These are phyloP conservation scores for Phrynocephalus forsythii DNA, from an alignment of 2,797 vertebrate species.

Conservation along the genomic window DNA sequence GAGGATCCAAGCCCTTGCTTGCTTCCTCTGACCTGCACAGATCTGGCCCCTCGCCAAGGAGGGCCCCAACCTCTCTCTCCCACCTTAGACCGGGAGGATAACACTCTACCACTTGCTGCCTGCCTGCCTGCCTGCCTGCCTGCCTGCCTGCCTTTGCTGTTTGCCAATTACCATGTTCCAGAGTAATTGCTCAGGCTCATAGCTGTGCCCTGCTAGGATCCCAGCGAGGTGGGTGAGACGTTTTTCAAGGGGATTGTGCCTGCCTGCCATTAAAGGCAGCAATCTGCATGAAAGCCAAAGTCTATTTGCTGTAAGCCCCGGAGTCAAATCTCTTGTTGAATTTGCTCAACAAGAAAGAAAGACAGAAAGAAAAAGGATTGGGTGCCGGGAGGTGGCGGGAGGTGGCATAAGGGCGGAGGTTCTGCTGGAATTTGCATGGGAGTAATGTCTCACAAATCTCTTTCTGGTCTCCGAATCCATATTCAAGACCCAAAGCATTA, in stretches of 20 bases:
- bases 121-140: background rate
- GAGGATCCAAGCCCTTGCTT: background rate
- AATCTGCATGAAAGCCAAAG: constrained; percentile 50
- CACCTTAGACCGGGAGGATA: too few relatives aligned
- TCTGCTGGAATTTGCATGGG: constrained; percentile 79
- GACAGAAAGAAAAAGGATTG: constrained; percentile 24
- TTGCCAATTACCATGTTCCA: constrained; percentile 73
- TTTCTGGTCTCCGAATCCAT: constrained; percentile 75
- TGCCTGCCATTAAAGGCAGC: constrained; percentile 30
- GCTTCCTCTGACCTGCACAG: constrained; percentile 15
- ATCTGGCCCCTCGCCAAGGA: too few relatives aligned
- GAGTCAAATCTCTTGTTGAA: constrained; percentile 78
- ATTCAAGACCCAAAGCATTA: constrained; percentile 73
- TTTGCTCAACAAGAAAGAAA: constrained; percentile 71
- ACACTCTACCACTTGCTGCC: too few relatives aligned
- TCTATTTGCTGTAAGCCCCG: constrained; percentile 73
- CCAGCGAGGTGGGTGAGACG: constrained; percentile 62
- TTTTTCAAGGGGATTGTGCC: constrained; percentile 64
- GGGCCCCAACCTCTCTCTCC: too few relatives aligned
- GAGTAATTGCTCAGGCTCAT: constrained; percentile 76
- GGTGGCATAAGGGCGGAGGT: constrained; percentile 33
- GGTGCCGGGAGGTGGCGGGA: constrained; percentile 61
- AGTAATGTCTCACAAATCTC: constrained; percentile 78
- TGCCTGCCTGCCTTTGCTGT: constrained; percentile 39
- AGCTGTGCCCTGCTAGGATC: constrained; percentile 74